Percentiles rank a stretch among this genome's conserved stretches.
These are phyloP conservation scores for Micromussa lordhowensis DNA, from an alignment of 92 coral and sea anemone genomes.

Conservation along the genomic window DNA sequence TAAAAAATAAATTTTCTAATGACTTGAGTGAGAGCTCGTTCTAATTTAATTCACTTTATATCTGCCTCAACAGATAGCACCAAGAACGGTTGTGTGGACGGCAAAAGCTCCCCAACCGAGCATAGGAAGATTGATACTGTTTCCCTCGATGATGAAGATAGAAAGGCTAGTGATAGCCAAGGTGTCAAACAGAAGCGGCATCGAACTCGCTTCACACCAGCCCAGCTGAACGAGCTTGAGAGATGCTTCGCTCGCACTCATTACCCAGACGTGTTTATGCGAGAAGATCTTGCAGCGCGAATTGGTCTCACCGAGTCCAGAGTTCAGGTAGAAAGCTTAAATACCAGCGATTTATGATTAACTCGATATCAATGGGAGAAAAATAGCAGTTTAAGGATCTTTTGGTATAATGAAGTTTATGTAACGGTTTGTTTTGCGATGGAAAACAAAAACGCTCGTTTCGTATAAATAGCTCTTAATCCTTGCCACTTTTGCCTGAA, in stretches of 20 bases:
- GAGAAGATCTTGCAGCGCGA: conserved; percentile 97
- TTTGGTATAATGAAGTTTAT: conserved; percentile 87
- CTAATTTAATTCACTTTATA: conserved; percentile 91
- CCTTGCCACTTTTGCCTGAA: conserved; percentile 14
- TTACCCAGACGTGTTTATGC: conserved; percentile 98
- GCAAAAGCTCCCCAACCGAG: conserved; percentile 91
- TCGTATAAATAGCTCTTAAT: conserved; percentile 40
- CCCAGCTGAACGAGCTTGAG: conserved; percentile 97
- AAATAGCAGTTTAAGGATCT: conserved; percentile 81
- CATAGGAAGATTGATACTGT: conserved; percentile 91
- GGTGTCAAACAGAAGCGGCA: conserved; percentile 98
- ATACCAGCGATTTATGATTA: conserved; percentile 45
- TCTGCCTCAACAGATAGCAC: conserved; percentile 86
- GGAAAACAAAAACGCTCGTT: conserved; percentile 45
- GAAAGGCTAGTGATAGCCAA: conserved; percentile 84
- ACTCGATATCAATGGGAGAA: conserved; percentile 70
- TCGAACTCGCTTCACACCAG: conserved; percentile 98
- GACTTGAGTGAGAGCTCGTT: conserved; percentile 87
- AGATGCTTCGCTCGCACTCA: conserved; percentile 98
- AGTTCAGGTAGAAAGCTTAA: conserved; percentile 88
- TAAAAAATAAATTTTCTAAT: conserved; percentile 94
- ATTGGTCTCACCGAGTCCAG: conserved; percentile 99
- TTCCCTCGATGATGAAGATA: conserved; percentile 88
- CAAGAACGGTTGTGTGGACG: conserved; percentile 84
- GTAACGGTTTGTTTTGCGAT: conserved; percentile 86